Conservation (phyloP, 2,113 vertebrate genomes). For the Scomber colias region DNA sequence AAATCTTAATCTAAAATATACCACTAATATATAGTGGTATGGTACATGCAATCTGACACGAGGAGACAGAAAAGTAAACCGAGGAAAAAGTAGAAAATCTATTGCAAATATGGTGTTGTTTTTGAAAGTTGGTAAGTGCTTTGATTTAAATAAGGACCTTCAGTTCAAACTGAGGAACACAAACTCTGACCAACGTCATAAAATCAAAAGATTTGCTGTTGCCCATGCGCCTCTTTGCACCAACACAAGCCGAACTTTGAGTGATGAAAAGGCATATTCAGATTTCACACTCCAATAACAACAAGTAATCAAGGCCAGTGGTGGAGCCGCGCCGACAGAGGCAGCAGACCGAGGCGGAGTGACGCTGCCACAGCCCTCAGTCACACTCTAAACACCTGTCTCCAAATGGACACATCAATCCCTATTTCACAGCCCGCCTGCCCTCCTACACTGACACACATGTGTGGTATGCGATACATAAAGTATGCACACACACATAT, state of each 20-base stretch:
- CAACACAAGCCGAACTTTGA: conserved; percentile 73
- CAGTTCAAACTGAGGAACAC: conserved; percentile 30
- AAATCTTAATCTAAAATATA: conserved; percentile 51
- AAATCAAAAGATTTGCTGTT: conserved; percentile 47
- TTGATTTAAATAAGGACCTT: background rate
- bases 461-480: conserved; percentile 38
- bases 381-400: conserved; percentile 80
- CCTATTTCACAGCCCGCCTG: conserved; percentile 84
- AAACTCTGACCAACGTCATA: conserved; percentile 44
- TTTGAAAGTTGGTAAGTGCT: background rate
- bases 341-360: conserved; percentile 75
- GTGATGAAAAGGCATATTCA: conserved; percentile 84
- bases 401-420: conserved; percentile 87
- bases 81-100: background rate
- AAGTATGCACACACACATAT: conserved; percentile 10
- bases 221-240: conserved; percentile 40
- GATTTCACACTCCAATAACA: conserved; percentile 85
- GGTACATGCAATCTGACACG: conserved; percentile 18
- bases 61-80: background rate
- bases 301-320: conserved; percentile 81
- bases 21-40: background rate
- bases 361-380: conserved; percentile 74
- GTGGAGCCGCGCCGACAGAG: conserved; percentile 63
- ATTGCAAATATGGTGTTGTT: background rate
- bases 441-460: conserved; percentile 67